phyloP scores from a whole-genome alignment of 2,888 invertebrate genomes.

The Syrista parreyssii region DNA sequence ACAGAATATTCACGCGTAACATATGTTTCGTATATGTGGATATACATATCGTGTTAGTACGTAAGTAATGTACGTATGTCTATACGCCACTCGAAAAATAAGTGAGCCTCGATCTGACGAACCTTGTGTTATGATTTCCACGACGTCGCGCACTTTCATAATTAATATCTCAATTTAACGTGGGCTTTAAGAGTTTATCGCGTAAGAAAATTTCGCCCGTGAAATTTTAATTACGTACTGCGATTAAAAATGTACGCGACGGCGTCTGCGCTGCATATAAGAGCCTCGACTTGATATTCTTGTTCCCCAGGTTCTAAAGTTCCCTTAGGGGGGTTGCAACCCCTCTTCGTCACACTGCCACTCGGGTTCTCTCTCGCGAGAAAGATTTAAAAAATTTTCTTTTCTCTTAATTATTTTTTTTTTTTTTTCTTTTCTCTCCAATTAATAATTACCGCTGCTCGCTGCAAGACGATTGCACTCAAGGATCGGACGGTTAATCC shows the following conservation, averaged over 20 bases:
- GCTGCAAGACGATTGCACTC: neutral
- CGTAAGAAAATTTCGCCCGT: constrained; percentile 25
- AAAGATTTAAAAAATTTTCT: neutral
- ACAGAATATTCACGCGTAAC: neutral
- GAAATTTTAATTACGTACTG: constrained; percentile 31
- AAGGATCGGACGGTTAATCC: neutral
- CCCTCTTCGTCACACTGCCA: neutral
- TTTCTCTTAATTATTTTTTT: neutral
- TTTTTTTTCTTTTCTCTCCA: neutral
- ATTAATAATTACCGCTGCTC: neutral
- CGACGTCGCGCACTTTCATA: constrained; percentile 12
- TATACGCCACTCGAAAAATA: neutral
- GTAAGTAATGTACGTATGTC: neutral
- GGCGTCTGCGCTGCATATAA: neutral
- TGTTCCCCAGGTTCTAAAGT: neutral
- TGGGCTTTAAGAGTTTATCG: constrained; percentile 22
- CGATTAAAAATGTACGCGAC: neutral
- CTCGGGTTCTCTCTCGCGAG: neutral
- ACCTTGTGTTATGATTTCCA: neutral
- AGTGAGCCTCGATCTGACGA: neutral
- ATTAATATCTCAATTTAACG: constrained; percentile 31
- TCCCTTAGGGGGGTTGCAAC: neutral
- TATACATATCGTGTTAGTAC: neutral
- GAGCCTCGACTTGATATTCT: neutral
- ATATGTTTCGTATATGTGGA: neutral